Percentiles rank a stretch among this genome's conserved stretches.
Evolutionary conservation across 2,797 vertebrate genomes (phyloP).

Genomic region (Sphaeramia orbicularis): DNA sequence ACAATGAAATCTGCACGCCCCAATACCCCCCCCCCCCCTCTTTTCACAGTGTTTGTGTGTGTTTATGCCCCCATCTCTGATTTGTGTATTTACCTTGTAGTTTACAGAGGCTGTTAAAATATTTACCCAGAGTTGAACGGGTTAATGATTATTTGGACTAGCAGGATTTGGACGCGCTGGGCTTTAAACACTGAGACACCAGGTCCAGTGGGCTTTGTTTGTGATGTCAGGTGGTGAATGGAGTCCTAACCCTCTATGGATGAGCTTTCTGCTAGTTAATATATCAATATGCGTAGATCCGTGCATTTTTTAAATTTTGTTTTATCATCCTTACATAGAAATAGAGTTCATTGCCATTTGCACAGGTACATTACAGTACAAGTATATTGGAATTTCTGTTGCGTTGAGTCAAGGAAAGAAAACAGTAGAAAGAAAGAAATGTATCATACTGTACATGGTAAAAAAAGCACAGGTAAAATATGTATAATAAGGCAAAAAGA

Average conservation of each 20-base stretch:
- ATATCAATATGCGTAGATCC: too few relatives aligned
- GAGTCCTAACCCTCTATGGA: conserved; percentile 20
- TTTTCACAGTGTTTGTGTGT: conserved; percentile 8
- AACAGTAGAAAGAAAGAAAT: too few relatives aligned
- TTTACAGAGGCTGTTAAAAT: conserved; percentile 73
- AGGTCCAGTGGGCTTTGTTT: conserved; percentile 38
- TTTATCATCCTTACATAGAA: too few relatives aligned
- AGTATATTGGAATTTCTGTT: too few relatives aligned
- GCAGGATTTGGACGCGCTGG: conserved; percentile 37
- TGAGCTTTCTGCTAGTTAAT: not conserved
- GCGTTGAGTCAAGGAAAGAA: too few relatives aligned
- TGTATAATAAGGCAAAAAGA: too few relatives aligned
- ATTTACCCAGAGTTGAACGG: conserved; percentile 69
- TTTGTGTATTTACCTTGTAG: conserved; percentile 59
- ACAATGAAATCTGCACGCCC: conserved; percentile 73
- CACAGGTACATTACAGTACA: too few relatives aligned
- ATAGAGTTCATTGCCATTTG: too few relatives aligned
- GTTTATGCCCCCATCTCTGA: conserved; percentile 29
- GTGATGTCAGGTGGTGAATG: conserved; percentile 42
- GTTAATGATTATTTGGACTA: conserved; percentile 83
- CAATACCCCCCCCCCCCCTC: conserved; percentile 15
- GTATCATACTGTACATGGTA: too few relatives aligned
- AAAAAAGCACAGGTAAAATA: too few relatives aligned
- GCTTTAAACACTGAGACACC: conserved; percentile 16
- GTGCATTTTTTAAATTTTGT: too few relatives aligned